phyloP scores from a whole-genome alignment of 2,113 vertebrate species.

The Empidonax alnorum region DNA sequence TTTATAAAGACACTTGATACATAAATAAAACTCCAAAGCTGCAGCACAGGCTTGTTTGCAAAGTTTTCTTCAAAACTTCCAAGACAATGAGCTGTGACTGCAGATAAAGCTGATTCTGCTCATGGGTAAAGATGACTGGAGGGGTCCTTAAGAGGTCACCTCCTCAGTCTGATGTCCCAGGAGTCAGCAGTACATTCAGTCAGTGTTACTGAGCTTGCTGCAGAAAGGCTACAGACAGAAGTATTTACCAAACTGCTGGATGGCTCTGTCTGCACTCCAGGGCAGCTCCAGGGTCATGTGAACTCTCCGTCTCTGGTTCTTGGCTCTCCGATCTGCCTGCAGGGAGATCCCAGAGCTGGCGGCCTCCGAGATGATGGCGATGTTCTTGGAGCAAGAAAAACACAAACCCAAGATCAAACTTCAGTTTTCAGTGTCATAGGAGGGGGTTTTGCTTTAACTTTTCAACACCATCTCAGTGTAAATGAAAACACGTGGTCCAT shows the following conservation, averaged over 20 bases:
- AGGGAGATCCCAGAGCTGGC: constrained; percentile 97
- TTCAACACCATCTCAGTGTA: not conserved
- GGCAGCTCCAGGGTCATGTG: constrained; percentile 98
- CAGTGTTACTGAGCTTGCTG: not conserved
- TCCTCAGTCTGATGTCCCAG: not conserved
- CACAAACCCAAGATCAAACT: not conserved
- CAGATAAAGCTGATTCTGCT: not conserved
- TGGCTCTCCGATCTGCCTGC: constrained; percentile 94
- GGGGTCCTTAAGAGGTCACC: not conserved
- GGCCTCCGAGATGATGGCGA: constrained; percentile 97
- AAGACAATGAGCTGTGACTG: not conserved
- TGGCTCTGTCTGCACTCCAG: constrained; percentile 95
- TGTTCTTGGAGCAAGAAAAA: constrained; percentile 81
- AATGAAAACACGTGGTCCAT: not conserved
- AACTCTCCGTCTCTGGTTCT: constrained; percentile 94
- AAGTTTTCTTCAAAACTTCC: not conserved
- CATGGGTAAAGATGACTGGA: not conserved
- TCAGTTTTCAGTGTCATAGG: not conserved
- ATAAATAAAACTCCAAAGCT: not conserved
- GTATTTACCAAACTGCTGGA: constrained; percentile 94
- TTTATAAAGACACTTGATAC: not conserved
- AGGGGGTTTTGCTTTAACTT: not conserved
- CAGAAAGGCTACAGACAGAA: not conserved
- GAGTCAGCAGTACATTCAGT: not conserved
- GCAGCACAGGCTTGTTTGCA: not conserved